A percentile compares a stretch with the other conserved stretches of the same genome.
Evolutionary conservation across 1,140 invertebrate species (phyloP).

Genomic region (Scaptomyza pallida): DNA sequence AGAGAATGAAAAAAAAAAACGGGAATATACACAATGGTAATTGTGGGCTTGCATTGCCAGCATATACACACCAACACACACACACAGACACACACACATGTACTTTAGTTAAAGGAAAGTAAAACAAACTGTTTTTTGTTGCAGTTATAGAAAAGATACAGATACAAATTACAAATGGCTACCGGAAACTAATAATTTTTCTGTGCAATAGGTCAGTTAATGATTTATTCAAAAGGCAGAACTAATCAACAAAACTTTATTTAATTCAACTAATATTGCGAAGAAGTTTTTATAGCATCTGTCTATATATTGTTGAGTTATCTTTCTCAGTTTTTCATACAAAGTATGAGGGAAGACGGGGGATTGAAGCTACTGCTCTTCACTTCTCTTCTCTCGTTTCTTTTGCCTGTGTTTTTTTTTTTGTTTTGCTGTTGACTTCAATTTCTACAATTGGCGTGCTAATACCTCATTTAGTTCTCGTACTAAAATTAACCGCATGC

Average conservation of each 20-base stretch:
- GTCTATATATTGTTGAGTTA: background rate
- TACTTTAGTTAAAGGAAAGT: background rate
- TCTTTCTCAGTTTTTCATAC: background rate
- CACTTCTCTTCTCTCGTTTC: background rate
- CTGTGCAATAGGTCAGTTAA: background rate
- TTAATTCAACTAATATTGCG: background rate
- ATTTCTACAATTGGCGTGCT: conserved; percentile 76
- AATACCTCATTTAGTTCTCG: conserved; percentile 82
- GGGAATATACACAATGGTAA: background rate
- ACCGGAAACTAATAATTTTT: background rate
- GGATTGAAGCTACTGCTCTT: background rate
- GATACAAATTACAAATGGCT: background rate
- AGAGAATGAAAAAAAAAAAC: conserved; percentile 1
- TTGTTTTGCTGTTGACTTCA: conserved; percentile 50
- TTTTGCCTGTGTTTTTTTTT: background rate
- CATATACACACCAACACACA: no score
- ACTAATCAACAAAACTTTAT: background rate
- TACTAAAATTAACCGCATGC: conserved; percentile 75
- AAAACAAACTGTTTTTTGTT: background rate
- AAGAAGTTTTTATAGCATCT: background rate
- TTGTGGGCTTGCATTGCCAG: background rate
- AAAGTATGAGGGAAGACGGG: background rate
- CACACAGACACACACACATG: no score
- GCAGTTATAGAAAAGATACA: background rate
- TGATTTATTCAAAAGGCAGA: background rate